A percentile compares a stretch with the other conserved stretches of the same genome.
These are phyloP conservation scores for Papilio protenor DNA, from an alignment of 2,888 invertebrate species.

Conservation along the genomic window DNA sequence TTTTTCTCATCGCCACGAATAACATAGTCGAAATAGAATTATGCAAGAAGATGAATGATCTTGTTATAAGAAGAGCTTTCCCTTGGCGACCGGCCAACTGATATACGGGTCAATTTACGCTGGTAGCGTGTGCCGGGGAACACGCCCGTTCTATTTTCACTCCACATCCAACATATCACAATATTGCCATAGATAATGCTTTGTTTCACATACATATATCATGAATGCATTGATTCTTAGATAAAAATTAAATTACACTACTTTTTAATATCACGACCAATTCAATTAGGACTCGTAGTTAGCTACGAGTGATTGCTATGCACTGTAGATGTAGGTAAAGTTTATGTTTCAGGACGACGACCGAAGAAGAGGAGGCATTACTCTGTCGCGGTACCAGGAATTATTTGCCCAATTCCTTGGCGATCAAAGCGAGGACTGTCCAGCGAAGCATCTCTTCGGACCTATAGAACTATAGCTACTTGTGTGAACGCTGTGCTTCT, in stretches of 20 bases:
- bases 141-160: slow-evolving; percentile 2
- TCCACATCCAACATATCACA: not conserved
- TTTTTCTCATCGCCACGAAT: slow-evolving; percentile 28
- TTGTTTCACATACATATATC: not conserved
- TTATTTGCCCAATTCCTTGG: slow-evolving; percentile 93
- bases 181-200: slow-evolving; percentile 25
- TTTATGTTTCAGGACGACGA: slow-evolving; percentile 88
- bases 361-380: slow-evolving; percentile 90
- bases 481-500: slow-evolving; percentile 37
- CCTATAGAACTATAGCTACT: slow-evolving; percentile 83
- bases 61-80: slow-evolving; percentile 45
- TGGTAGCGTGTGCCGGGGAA: slow-evolving; percentile 43
- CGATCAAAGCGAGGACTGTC: slow-evolving; percentile 88
- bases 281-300: slow-evolving; percentile 61
- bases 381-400: slow-evolving; percentile 91
- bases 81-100: slow-evolving; percentile 45
- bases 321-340: no score
- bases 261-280: not conserved
- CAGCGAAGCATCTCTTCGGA: slow-evolving; percentile 91
- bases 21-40: slow-evolving; percentile 43
- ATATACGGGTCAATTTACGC: slow-evolving; percentile 33
- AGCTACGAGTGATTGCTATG: slow-evolving; percentile 38
- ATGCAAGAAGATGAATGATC: slow-evolving; percentile 44
- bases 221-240: not conserved
- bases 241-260: not conserved